phyloP scores from a whole-genome alignment of 2,888 invertebrate genomes.

The Mimachlamys varia region DNA sequence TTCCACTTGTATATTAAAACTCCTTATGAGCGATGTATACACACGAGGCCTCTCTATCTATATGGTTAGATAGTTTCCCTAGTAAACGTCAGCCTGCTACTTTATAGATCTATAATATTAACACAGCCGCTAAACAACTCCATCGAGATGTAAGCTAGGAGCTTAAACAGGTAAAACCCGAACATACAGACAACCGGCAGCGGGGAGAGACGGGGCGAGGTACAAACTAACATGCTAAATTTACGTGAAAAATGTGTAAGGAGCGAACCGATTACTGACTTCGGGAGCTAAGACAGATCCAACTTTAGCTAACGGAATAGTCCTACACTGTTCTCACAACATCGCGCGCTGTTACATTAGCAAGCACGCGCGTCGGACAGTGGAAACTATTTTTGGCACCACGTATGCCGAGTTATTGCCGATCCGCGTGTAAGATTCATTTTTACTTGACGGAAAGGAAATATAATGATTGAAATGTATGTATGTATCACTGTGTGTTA shows the following conservation, averaged over 20 bases:
- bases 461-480: not conserved
- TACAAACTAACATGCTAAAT: not conserved
- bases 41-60: not conserved
- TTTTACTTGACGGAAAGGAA: not conserved
- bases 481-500: too few relatives aligned
- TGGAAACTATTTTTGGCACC: constrained; percentile 21
- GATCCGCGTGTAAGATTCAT: constrained; percentile 18
- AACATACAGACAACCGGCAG: not conserved
- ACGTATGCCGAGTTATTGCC: not conserved
- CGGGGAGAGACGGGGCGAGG: not conserved
- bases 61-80: not conserved
- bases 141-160: not conserved
- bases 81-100: not conserved
- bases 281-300: not conserved
- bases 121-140: not conserved
- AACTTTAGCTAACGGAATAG: not conserved
- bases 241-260: constrained; percentile 17
- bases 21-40: not conserved
- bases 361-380: constrained; percentile 15
- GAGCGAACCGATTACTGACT: not conserved
- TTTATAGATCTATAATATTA: not conserved
- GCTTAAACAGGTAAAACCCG: not conserved
- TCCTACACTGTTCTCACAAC: not conserved
- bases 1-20: not conserved
- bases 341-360: not conserved